phyloP scores from a whole-genome alignment of 2,797 vertebrate species.

The Hippocampus kuda region DNA sequence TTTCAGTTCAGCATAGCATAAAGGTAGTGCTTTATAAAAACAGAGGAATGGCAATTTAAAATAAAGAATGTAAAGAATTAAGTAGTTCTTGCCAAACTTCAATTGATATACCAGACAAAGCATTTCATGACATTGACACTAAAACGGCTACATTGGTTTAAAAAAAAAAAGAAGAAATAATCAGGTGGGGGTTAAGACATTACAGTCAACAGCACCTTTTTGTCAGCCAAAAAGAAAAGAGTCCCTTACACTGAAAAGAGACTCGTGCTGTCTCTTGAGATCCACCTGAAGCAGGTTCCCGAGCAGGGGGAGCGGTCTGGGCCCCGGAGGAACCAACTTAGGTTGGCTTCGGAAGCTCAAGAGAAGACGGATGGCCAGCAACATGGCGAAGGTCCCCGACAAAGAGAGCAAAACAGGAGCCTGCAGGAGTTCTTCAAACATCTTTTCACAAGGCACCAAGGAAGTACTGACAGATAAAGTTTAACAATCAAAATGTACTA shows the following conservation, averaged over 20 bases:
- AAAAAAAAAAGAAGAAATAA: no score
- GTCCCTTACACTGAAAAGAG: slow-evolving; percentile 45
- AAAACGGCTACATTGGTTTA: no score
- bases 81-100: no score
- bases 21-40: no score
- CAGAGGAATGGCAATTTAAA: no score
- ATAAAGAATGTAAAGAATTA: no score
- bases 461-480: not conserved
- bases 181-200: no score
- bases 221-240: not conserved
- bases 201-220: not conserved
- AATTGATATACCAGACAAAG: no score
- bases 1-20: no score
- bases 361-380: slow-evolving; percentile 27
- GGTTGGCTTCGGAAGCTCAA: slow-evolving; percentile 6
- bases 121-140: no score
- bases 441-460: not conserved
- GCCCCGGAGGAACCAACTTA: slow-evolving; percentile 50
- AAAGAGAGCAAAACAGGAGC: slow-evolving; percentile 5
- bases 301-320: slow-evolving; percentile 52
- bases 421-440: slow-evolving; percentile 8
- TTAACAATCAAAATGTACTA: not conserved
- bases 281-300: slow-evolving; percentile 58
- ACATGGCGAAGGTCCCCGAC: slow-evolving; percentile 9
- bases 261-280: slow-evolving; percentile 32